These are phyloP conservation scores for Xylota sylvarum DNA, from an alignment of 2,888 invertebrate species.

Conservation along the genomic window DNA sequence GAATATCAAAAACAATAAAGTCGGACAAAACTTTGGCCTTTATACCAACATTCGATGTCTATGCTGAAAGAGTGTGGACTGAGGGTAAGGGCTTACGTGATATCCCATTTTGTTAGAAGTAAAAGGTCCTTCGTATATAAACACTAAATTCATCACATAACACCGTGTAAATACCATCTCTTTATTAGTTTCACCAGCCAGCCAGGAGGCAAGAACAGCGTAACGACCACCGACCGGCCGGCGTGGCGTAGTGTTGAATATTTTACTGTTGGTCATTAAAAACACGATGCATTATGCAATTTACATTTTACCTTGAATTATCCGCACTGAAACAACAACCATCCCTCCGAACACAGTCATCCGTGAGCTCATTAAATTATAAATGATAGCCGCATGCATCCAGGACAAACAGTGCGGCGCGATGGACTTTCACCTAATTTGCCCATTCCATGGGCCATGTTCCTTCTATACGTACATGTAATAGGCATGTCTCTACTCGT, in stretches of 20 bases:
- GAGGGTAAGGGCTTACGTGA: not conserved
- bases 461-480: no score
- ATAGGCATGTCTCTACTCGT: not conserved
- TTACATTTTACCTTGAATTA: slow-evolving; percentile 56
- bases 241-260: slow-evolving; percentile 29
- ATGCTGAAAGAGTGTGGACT: not conserved
- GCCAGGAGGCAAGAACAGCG: not conserved
- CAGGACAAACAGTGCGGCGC: slow-evolving; percentile 16
- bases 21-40: not conserved
- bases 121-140: slow-evolving; percentile 3
- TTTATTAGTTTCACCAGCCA: slow-evolving; percentile 44
- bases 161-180: slow-evolving; percentile 44
- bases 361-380: slow-evolving; percentile 75
- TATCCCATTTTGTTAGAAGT: not conserved
- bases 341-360: slow-evolving; percentile 29
- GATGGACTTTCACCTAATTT: slow-evolving; percentile 24
- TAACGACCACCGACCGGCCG: not conserved
- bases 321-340: slow-evolving; percentile 17
- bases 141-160: slow-evolving; percentile 65
- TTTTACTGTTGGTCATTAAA: slow-evolving; percentile 36
- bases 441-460: not conserved
- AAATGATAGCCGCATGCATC: slow-evolving; percentile 64
- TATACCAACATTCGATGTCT: not conserved
- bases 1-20: slow-evolving; percentile 45
- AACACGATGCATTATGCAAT: slow-evolving; percentile 58